These are phyloP conservation scores for Phylloscopus trochiloides DNA, from an alignment of 2,113 vertebrate genomes.

Conservation along the genomic window DNA sequence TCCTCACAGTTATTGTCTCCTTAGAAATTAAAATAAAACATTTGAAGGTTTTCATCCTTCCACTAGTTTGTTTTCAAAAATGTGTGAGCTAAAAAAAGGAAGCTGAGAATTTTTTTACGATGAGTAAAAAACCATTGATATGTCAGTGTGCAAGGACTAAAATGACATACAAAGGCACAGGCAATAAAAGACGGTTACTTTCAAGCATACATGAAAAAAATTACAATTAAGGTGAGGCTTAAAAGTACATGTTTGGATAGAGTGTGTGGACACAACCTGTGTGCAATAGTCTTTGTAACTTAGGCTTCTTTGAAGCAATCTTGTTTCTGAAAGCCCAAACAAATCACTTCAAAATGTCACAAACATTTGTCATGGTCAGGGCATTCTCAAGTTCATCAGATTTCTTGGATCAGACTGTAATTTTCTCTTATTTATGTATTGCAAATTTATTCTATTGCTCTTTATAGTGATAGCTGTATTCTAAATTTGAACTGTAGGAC, in stretches of 20 bases:
- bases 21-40: neutral
- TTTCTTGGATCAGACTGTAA: neutral
- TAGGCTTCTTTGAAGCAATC: neutral
- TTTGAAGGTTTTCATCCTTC: neutral
- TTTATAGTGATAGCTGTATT: neutral
- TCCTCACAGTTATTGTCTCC: neutral
- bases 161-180: neutral
- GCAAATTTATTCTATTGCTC: neutral
- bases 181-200: neutral
- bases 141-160: neutral
- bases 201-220: neutral
- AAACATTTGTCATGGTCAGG: neutral
- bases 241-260: neutral
- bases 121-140: neutral
- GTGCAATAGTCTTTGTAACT: neutral
- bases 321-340: neutral
- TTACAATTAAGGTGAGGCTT: neutral
- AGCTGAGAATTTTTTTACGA: neutral
- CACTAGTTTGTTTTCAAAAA: neutral
- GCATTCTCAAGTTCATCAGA: neutral
- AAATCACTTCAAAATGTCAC: neutral
- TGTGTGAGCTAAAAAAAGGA: neutral
- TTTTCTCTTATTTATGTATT: neutral
- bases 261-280: neutral
- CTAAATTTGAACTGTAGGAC: neutral